Percentiles rank a stretch among this genome's conserved stretches.
Evolutionary conservation across 2,888 invertebrate genomes (phyloP).

Genomic region (Monoplex corrugatus): DNA sequence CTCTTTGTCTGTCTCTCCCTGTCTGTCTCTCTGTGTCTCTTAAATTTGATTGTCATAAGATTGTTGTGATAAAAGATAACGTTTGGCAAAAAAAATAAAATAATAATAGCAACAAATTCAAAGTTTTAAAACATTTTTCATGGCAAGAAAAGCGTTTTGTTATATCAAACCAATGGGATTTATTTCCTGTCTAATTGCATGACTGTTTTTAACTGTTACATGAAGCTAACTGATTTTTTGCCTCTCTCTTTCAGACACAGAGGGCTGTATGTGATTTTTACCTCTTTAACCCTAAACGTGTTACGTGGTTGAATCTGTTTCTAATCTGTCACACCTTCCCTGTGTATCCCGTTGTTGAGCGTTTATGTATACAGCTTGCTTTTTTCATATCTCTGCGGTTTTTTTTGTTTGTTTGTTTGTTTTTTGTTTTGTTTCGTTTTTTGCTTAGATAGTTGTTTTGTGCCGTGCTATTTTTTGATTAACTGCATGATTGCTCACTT

Average conservation of each 20-base stretch:
- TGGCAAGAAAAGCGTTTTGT: neutral
- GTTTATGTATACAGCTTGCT: neutral
- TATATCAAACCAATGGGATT: neutral
- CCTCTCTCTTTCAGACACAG: slow-evolving; percentile 62
- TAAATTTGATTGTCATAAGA: too few relatives aligned
- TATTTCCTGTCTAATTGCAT: slow-evolving; percentile 10
- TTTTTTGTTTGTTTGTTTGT: neutral
- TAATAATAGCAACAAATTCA: neutral
- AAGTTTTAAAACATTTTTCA: too few relatives aligned
- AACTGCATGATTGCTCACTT: slow-evolving; percentile 19
- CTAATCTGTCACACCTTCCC: neutral
- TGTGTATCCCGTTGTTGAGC: neutral
- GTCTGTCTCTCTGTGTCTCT: too few relatives aligned
- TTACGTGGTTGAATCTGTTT: neutral
- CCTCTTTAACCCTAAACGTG: slow-evolving; percentile 20
- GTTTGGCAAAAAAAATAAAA: neutral
- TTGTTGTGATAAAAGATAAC: too few relatives aligned
- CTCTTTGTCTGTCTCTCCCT: too few relatives aligned
- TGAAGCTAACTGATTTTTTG: neutral
- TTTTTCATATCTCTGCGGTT: neutral
- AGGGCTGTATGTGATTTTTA: slow-evolving; percentile 60
- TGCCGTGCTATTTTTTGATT: neutral
- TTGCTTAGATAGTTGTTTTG: neutral
- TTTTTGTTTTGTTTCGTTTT: neutral
- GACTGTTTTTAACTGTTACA: neutral